These are phyloP conservation scores for Laticauda colubrina DNA, from an alignment of 2,113 vertebrate species.

Conservation along the genomic window DNA sequence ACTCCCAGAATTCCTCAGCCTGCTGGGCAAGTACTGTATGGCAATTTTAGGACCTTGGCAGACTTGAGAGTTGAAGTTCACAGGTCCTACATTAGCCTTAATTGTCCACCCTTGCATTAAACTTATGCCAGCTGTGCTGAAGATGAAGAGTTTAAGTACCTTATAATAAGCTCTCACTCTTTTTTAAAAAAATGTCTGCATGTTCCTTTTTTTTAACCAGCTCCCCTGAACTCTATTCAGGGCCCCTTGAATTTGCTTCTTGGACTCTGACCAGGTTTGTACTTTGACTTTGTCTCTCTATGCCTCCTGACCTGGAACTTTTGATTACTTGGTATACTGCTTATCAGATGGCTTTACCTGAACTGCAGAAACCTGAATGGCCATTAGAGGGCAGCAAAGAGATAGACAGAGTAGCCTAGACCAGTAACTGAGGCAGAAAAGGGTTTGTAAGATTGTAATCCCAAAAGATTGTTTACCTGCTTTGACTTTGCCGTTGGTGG, in stretches of 20 bases:
- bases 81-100: background rate
- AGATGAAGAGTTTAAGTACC: background rate
- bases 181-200: background rate
- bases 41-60: background rate
- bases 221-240: background rate
- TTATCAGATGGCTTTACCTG: background rate
- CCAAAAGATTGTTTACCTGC: conserved; percentile 62
- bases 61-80: background rate
- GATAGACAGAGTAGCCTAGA: background rate
- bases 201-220: background rate
- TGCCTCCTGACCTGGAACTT: background rate
- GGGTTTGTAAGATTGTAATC: no score
- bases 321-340: background rate
- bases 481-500: conserved; percentile 74
- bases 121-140: background rate
- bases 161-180: background rate
- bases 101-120: background rate
- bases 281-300: background rate
- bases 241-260: background rate
- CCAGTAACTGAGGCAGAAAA: background rate
- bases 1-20: background rate
- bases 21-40: background rate
- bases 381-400: background rate
- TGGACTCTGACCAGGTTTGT: background rate
- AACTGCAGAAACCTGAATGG: background rate